Base-by-base conservation (phyloP, 1,140 invertebrate species). In the Anastrepha obliqua region DNA sequence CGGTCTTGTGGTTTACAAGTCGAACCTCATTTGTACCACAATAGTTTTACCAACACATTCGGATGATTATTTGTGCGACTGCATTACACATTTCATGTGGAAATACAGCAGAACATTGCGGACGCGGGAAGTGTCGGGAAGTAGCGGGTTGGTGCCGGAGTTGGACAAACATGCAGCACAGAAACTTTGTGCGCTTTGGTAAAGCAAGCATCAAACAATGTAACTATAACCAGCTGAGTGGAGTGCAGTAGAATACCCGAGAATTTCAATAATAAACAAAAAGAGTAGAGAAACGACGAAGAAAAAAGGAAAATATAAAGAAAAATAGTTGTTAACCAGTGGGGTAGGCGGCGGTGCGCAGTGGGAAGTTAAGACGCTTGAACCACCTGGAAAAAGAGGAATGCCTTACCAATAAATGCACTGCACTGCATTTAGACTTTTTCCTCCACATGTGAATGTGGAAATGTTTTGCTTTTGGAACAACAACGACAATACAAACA, bases 1-100 rank as follows among this genome's bases (percentile, higher is more conserved):
- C 42, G 4, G 70, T 11, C 11, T 8, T 13, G 70, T 44, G 70
- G 70, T 51, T 74, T 74, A 74, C 74, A 81, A 81, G 47, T 81
- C n/a, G 51, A 51, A 13, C 7, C 47, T 81, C 74, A 81, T 55
- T 81, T 81, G 74, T 55, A 81, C 47, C 47, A 81, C 44, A 51
- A 81, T 17, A 51, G 47, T 81, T 81, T 81, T 9, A 81, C 7
- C 74, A 81, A 17, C 47, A n/a, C 44, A 51, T 20, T 55, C 8
- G 17, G 42, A 81, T 81, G 47, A 81, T 81, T 81, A 81, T 81
- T 81, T 20, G 39, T 42, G 11, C 74, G 74, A 55, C 44, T 81
- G 42, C 47, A 67, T 39, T 67, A 39, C 11, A 39, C 5, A 7
- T 9, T 67, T 29, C 7, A 8, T 67, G 64, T 62, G n/a, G 60